Conservation (phyloP, 2,888 invertebrate genomes). For the Poecilus cupreus region DNA sequence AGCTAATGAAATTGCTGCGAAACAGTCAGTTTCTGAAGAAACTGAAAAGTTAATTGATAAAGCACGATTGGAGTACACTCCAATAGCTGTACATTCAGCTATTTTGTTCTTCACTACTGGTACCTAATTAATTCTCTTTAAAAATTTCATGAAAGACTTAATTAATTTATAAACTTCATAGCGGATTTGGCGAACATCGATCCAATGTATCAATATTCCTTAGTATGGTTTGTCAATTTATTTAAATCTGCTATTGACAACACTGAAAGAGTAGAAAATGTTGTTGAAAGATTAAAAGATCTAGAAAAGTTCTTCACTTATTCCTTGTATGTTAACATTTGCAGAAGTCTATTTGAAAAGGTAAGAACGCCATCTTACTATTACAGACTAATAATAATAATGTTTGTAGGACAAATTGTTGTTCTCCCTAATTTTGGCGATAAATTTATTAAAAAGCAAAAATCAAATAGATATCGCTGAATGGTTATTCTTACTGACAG, state of each 20-base stretch:
- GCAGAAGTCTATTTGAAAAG: conserved; percentile 95
- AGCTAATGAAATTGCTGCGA: conserved; percentile 92
- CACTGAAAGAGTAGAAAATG: conserved; percentile 88
- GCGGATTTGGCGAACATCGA: conserved; percentile 93
- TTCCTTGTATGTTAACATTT: conserved; percentile 92
- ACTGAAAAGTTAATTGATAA: conserved; percentile 93
- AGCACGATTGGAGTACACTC: conserved; percentile 89
- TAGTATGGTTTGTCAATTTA: conserved; percentile 94
- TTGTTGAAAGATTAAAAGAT: conserved; percentile 83
- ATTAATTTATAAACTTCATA: conserved; percentile 67
- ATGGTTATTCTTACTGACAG: conserved; percentile 92
- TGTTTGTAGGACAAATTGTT: conserved; percentile 86
- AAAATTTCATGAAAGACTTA: background rate
- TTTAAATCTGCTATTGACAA: conserved; percentile 91
- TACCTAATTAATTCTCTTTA: conserved; percentile 69
- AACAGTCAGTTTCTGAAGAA: conserved; percentile 91
- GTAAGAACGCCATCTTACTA: conserved; percentile 72
- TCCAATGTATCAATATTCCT: conserved; percentile 98
- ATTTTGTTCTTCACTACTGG: conserved; percentile 94
- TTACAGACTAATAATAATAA: conserved; percentile 29
- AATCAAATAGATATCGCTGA: conserved; percentile 78
- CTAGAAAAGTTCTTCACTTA: conserved; percentile 89
- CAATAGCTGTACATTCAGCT: conserved; percentile 92
- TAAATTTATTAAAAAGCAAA: conserved; percentile 81
- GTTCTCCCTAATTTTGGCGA: conserved; percentile 85